These are phyloP conservation scores for Eretmodus cyanostictus DNA, from an alignment of 2,113 vertebrate genomes.

Conservation along the genomic window DNA sequence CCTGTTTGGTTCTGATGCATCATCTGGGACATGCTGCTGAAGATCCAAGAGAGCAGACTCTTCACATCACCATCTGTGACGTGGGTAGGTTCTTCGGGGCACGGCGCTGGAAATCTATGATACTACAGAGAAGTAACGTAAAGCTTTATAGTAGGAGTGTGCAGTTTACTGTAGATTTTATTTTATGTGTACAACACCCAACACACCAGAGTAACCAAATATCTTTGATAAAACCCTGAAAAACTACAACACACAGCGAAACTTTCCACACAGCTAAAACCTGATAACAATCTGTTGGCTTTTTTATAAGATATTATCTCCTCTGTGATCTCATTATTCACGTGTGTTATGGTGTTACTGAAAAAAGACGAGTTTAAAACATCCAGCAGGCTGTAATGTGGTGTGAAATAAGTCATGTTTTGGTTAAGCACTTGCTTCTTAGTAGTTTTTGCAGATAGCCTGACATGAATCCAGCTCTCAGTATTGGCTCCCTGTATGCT, in stretches of 20 bases:
- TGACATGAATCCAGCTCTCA: background rate
- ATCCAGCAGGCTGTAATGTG: background rate
- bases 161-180: background rate
- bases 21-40: background rate
- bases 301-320: background rate
- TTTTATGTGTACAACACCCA: background rate
- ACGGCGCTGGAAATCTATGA: background rate
- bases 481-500: background rate
- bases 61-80: background rate
- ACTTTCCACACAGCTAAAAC: background rate
- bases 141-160: background rate
- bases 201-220: background rate
- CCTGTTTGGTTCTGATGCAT: background rate
- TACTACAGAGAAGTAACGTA: background rate
- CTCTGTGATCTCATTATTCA: background rate
- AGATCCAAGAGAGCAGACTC: background rate
- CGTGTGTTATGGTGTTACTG: background rate
- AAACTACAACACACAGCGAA: background rate
- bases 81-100: background rate
- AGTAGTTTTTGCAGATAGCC: background rate
- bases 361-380: background rate
- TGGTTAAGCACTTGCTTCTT: background rate
- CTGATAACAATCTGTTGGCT: background rate
- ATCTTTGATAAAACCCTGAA: background rate
- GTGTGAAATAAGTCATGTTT: background rate